A percentile compares a stretch with the other conserved stretches of the same genome.
Evolutionary conservation across 2,113 vertebrate genomes (phyloP).

Genomic region (Coracopsis vasa): DNA sequence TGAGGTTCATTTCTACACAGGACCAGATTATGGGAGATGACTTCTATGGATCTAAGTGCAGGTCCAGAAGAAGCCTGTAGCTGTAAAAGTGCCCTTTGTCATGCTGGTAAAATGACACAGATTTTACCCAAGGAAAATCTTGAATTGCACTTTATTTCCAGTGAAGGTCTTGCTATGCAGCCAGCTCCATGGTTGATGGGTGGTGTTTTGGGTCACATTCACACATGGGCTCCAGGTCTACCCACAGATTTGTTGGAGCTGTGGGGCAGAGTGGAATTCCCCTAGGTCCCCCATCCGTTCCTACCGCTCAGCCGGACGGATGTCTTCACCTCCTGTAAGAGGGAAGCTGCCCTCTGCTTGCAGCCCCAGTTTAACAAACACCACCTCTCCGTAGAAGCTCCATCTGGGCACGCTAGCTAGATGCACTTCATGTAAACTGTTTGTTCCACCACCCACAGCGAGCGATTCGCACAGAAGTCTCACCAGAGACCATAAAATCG

Average conservation of each 20-base stretch:
- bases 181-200: not conserved
- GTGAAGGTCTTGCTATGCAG: not conserved
- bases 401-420: not conserved
- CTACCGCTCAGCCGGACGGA: rapidly evolving
- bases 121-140: not conserved
- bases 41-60: not conserved
- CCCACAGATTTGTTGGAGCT: not conserved
- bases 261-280: not conserved
- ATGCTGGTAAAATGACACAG: not conserved
- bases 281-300: rapidly evolving
- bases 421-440: conserved; percentile 12
- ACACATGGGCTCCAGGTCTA: not conserved
- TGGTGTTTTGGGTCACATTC: not conserved
- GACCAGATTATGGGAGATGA: not conserved
- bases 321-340: not conserved
- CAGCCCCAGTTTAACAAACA: not conserved
- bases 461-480: not conserved
- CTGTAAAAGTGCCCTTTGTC: not conserved
- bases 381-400: not conserved
- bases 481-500: conserved; percentile 41
- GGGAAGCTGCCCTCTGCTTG: not conserved
- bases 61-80: not conserved
- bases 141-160: not conserved
- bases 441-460: conserved; percentile 29
- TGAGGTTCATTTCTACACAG: not conserved